A percentile compares a stretch with the other conserved stretches of the same genome.
Conservation (phyloP, 2,888 invertebrate species). For the Agrochola lota region DNA sequence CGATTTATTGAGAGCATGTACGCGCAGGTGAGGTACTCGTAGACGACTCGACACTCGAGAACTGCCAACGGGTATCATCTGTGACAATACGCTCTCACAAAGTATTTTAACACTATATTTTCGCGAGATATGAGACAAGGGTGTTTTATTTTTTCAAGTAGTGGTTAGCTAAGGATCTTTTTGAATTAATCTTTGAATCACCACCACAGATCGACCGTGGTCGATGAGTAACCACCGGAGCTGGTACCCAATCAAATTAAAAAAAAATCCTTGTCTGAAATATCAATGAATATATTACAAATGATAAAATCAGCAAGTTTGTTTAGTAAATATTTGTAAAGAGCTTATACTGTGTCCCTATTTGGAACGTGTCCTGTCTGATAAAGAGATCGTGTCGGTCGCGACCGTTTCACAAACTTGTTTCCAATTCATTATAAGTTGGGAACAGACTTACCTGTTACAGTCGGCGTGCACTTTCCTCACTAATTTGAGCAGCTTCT, state of each 20-base stretch:
- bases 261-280: neutral
- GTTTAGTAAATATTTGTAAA: constrained; percentile 29
- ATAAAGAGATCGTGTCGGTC: constrained; percentile 65
- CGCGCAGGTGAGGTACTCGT: constrained; percentile 55
- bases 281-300: constrained; percentile 9
- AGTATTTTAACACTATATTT: constrained; percentile 30
- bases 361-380: constrained; percentile 54
- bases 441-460: constrained; percentile 67
- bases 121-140: neutral
- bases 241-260: neutral
- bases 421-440: constrained; percentile 74
- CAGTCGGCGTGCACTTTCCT: constrained; percentile 62
- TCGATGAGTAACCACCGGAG: neutral
- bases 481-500: constrained; percentile 55
- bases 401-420: constrained; percentile 62
- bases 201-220: neutral
- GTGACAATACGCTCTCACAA: constrained; percentile 21
- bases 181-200: neutral
- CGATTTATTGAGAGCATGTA: constrained; percentile 67
- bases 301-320: constrained; percentile 14
- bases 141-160: constrained; percentile 5
- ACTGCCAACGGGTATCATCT: constrained; percentile 40
- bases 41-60: constrained; percentile 43
- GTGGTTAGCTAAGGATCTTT: neutral
- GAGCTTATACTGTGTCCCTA: constrained; percentile 29